Percentiles rank a stretch among this genome's conserved stretches.
Conservation (phyloP, 2,888 invertebrate species). For the Rhodophaea formosa region DNA sequence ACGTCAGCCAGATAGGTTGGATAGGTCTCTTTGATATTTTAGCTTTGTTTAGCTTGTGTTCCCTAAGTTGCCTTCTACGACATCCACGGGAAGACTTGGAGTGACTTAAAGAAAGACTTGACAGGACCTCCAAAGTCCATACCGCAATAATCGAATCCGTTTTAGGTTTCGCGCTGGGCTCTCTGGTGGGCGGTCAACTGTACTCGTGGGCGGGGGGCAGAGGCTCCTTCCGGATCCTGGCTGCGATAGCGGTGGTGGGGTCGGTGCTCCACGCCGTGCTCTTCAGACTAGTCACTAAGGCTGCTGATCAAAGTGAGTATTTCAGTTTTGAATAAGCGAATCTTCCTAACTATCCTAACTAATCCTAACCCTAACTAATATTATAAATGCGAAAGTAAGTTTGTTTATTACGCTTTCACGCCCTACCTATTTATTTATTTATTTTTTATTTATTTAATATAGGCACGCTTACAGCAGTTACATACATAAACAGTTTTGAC, state of each 20-base stretch:
- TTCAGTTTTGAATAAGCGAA: background rate
- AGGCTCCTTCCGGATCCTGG: slow-evolving; percentile 56
- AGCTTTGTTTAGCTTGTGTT: too few relatives aligned
- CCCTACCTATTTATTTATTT: too few relatives aligned
- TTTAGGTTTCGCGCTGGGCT: slow-evolving; percentile 88
- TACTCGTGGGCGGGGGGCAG: slow-evolving; percentile 84
- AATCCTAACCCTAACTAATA: too few relatives aligned
- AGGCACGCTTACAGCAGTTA: too few relatives aligned
- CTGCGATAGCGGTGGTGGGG: slow-evolving; percentile 43
- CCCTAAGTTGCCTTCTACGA: too few relatives aligned
- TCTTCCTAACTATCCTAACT: background rate
- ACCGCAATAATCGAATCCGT: slow-evolving; percentile 23
- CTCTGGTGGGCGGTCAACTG: slow-evolving; percentile 86
- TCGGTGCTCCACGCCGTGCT: slow-evolving; percentile 45
- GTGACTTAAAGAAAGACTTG: too few relatives aligned
- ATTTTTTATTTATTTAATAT: too few relatives aligned
- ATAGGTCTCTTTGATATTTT: too few relatives aligned
- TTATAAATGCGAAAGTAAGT: background rate
- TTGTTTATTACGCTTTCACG: background rate
- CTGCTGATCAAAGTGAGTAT: slow-evolving; percentile 19
- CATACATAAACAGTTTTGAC: too few relatives aligned
- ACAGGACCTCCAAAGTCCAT: too few relatives aligned
- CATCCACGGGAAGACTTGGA: too few relatives aligned
- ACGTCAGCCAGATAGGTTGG: too few relatives aligned
- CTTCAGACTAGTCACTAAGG: slow-evolving; percentile 33